Conservation (phyloP, 2,888 invertebrate genomes). For the Hirtodrosophila histrioides region DNA sequence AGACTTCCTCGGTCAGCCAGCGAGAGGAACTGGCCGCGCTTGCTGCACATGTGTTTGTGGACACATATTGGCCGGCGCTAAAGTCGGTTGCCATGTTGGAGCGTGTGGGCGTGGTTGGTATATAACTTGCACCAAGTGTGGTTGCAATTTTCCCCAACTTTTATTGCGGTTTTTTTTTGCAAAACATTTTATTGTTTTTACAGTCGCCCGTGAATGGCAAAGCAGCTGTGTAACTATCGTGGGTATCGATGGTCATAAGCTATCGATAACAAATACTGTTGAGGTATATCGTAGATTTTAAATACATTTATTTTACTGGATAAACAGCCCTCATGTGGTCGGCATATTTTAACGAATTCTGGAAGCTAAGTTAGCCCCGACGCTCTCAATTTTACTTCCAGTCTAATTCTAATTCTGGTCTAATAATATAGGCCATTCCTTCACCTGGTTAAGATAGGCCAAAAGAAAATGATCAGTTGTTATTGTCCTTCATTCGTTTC, state of each 20-base stretch:
- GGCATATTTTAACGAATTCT: too few relatives aligned
- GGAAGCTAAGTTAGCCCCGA: too few relatives aligned
- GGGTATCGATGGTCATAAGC: not conserved
- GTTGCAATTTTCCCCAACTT: slow-evolving; percentile 28
- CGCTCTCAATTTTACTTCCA: too few relatives aligned
- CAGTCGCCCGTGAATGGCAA: slow-evolving; percentile 47
- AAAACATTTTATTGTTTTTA: slow-evolving; percentile 58
- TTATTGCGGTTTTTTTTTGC: slow-evolving; percentile 51
- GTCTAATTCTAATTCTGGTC: too few relatives aligned
- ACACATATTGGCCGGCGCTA: slow-evolving; percentile 53
- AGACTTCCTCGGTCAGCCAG: slow-evolving; percentile 83
- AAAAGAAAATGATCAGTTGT: too few relatives aligned
- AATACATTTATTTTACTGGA: too few relatives aligned
- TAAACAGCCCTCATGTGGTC: too few relatives aligned
- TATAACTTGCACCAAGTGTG: slow-evolving; percentile 17
- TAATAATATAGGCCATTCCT: too few relatives aligned
- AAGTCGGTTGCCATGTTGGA: slow-evolving; percentile 60
- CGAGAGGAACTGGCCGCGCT: slow-evolving; percentile 71
- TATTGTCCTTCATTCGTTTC: too few relatives aligned
- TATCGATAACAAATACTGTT: not conserved
- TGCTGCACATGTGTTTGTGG: slow-evolving; percentile 51
- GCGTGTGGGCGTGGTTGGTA: not conserved
- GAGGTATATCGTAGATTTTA: too few relatives aligned
- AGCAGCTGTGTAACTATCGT: slow-evolving; percentile 37
- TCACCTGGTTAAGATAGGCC: too few relatives aligned